Evolutionary conservation across 2,888 invertebrate species (phyloP).

Genomic region (Volucella inanis): DNA sequence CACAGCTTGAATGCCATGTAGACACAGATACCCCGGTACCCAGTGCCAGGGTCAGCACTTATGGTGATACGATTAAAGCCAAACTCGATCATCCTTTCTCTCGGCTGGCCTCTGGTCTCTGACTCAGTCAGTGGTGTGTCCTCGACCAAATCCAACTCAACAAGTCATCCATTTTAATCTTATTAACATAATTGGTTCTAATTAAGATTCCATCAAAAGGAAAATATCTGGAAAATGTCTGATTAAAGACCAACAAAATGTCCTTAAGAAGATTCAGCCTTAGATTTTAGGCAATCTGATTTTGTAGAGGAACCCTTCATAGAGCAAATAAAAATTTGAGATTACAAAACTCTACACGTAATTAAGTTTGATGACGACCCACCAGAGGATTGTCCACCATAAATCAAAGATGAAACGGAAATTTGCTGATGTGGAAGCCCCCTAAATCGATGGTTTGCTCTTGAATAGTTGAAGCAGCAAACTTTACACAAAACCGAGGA

Average conservation of each 20-base stretch:
- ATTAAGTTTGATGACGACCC: constrained; percentile 1
- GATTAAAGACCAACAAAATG: constrained; percentile 13
- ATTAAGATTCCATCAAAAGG: constrained; percentile 52
- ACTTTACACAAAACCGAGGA: constrained; percentile 18
- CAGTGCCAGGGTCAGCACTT: neutral
- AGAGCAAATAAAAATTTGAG: too few species aligned
- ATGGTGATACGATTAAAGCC: constrained; percentile 24
- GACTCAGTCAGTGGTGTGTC: constrained; percentile 10
- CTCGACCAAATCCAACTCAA: constrained; percentile 37
- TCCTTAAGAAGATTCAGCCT: constrained; percentile 29
- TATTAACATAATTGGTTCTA: constrained; percentile 61
- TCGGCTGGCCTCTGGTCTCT: neutral
- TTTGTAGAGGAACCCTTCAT: too few species aligned
- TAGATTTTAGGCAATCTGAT: constrained; percentile 12
- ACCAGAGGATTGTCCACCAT: neutral
- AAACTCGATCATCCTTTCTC: neutral
- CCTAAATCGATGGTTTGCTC: constrained; percentile 37
- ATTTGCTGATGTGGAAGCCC: constrained; percentile 44
- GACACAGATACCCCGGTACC: too few species aligned
- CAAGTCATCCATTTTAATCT: constrained; percentile 56
- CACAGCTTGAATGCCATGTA: neutral
- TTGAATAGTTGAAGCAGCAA: constrained; percentile 30
- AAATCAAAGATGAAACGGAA: constrained; percentile 46
- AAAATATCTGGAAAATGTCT: constrained; percentile 13
- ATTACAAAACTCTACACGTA: neutral